Percentiles rank a stretch among this genome's conserved stretches.
These are phyloP conservation scores for Drosophila lacertosa DNA, from an alignment of 1,140 invertebrate species.

Conservation along the genomic window DNA sequence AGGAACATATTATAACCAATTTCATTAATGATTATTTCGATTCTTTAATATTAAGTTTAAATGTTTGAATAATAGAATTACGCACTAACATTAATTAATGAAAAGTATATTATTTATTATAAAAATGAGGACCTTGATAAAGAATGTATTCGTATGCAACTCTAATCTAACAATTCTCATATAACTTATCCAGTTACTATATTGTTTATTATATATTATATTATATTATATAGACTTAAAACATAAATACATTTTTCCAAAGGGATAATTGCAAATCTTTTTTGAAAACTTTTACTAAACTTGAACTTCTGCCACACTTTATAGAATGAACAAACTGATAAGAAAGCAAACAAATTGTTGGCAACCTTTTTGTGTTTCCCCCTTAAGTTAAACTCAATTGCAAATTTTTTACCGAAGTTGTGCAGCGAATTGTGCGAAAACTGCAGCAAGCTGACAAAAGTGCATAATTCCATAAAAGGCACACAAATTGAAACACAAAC, in stretches of 20 bases:
- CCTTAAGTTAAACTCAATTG: conserved; percentile 48
- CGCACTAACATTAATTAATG: no score
- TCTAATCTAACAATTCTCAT: no score
- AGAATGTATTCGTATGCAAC: no score
- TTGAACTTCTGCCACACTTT: background rate
- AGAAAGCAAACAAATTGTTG: conserved; percentile 5
- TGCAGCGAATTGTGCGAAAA: conserved; percentile 23
- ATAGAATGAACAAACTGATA: conserved; percentile 3
- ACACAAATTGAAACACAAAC: conserved; percentile 80
- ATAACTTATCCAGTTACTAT: no score
- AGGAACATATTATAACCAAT: background rate
- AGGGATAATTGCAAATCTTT: background rate
- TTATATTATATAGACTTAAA: no score
- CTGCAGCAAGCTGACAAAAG: conserved; percentile 64
- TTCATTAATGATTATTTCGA: background rate
- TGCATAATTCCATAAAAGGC: conserved; percentile 78
- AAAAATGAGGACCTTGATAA: no score
- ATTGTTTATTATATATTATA: no score
- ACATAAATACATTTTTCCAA: background rate
- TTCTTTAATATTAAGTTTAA: background rate
- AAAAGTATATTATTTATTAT: no score
- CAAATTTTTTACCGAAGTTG: conserved; percentile 28
- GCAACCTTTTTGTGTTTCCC: conserved; percentile 6
- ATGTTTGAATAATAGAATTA: background rate
- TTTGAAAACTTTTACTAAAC: background rate